Percentiles rank a stretch among this genome's conserved stretches.
These are phyloP conservation scores for Chelonia mydas DNA, from an alignment of 2,797 vertebrate genomes.

Conservation along the genomic window DNA sequence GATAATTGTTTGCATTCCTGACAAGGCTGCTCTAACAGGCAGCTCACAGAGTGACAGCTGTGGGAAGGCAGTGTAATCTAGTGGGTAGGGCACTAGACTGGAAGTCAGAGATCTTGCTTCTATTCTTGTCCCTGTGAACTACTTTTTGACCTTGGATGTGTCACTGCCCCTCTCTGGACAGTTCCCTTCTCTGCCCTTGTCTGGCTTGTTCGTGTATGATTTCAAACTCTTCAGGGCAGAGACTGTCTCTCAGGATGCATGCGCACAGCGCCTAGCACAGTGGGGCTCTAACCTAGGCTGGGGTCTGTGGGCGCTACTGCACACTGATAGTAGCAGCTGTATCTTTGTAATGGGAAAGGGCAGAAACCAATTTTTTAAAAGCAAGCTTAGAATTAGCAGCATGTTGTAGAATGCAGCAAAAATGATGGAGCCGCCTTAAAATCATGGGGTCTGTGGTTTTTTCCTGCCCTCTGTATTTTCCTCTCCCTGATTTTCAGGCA, in stretches of 20 bases:
- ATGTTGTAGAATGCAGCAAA: neutral
- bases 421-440: neutral
- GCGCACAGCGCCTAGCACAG: neutral
- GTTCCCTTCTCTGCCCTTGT: neutral
- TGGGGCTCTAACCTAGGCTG: rapidly evolving
- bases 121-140: neutral
- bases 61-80: neutral
- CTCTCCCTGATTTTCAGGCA: neutral
- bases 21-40: neutral
- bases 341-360: neutral
- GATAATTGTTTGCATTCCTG: no score
- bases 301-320: neutral
- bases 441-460: neutral
- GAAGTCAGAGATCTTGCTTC: neutral
- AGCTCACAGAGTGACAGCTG: neutral
- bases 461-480: neutral
- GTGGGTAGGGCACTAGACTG: neutral
- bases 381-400: neutral
- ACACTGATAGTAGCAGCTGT: neutral
- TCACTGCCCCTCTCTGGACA: neutral
- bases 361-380: neutral
- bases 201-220: neutral
- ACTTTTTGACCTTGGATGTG: neutral
- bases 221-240: neutral
- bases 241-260: neutral